A percentile compares a stretch with the other conserved stretches of the same genome.
Conservation (phyloP, 2,797 vertebrate genomes). For the Peromyscus melanophrys region DNA sequence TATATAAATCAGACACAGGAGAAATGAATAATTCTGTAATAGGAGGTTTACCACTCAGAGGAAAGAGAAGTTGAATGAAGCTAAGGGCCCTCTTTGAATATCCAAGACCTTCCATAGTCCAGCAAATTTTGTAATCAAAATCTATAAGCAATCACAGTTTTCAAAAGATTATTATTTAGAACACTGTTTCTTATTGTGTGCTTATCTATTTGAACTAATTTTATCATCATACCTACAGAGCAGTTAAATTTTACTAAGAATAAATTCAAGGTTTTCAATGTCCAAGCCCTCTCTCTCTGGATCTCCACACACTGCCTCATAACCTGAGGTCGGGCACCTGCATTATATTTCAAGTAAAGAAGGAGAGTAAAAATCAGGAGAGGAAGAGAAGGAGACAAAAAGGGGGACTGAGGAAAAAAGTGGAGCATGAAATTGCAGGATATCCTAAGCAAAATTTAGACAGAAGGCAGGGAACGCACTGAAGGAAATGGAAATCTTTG, state of each 20-base stretch:
- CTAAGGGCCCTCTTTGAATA: neutral
- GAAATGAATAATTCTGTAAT: neutral
- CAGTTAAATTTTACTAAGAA: neutral
- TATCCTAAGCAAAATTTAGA: too few relatives aligned
- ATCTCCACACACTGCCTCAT: neutral
- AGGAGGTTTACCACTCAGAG: neutral
- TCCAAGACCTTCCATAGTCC: neutral
- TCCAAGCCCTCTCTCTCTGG: neutral
- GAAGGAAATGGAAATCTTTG: too few relatives aligned
- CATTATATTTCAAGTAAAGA: neutral
- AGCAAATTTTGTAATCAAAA: neutral
- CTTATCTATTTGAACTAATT: neutral
- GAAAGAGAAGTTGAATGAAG: neutral
- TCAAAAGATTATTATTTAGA: neutral
- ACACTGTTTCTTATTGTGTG: neutral
- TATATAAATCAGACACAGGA: neutral
- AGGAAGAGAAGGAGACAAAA: neutral
- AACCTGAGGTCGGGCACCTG: neutral
- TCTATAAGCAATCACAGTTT: neutral
- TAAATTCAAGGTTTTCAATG: neutral
- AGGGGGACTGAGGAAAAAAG: neutral
- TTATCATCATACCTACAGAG: neutral
- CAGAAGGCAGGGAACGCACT: neutral
- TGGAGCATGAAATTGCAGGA: neutral
- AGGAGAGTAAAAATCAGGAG: neutral